Evolutionary conservation across 2,888 invertebrate species (phyloP).

Genomic region (Lasioglossum figueresi): DNA sequence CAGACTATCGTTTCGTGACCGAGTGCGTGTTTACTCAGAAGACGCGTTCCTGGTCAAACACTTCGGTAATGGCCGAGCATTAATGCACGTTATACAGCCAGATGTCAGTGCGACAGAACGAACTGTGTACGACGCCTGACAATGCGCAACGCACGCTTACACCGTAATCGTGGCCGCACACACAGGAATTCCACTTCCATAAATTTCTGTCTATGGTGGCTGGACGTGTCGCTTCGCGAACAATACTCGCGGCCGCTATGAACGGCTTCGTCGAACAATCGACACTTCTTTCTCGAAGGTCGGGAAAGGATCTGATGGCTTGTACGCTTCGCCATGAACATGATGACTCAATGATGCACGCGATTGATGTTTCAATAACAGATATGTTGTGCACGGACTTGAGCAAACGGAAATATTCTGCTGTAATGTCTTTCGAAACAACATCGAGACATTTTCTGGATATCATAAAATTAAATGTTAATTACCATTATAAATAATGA

Average conservation of each 20-base stretch:
- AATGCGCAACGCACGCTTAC: slow-evolving; percentile 38
- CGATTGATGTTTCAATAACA: slow-evolving; percentile 50
- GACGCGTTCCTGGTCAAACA: slow-evolving; percentile 72
- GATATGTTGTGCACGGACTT: neutral
- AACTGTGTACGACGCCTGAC: slow-evolving; percentile 51
- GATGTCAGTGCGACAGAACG: slow-evolving; percentile 61
- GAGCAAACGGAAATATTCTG: neutral
- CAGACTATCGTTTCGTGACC: slow-evolving; percentile 75
- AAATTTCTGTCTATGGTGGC: slow-evolving; percentile 62
- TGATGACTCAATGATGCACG: slow-evolving; percentile 56
- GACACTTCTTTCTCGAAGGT: slow-evolving; percentile 25
- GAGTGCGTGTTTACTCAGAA: slow-evolving; percentile 72
- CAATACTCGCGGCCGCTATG: slow-evolving; percentile 50
- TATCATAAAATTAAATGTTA: too few relatives aligned
- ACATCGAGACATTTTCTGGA: too few relatives aligned
- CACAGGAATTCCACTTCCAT: slow-evolving; percentile 69
- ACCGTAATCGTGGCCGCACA: slow-evolving; percentile 48
- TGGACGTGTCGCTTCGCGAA: slow-evolving; percentile 54
- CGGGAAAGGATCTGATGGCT: slow-evolving; percentile 17
- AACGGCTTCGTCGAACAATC: slow-evolving; percentile 34
- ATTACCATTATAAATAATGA: too few relatives aligned
- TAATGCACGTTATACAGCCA: slow-evolving; percentile 69
- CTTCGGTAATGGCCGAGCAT: slow-evolving; percentile 70
- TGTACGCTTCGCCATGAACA: slow-evolving; percentile 24
- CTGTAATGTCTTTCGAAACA: neutral